These are phyloP conservation scores for Eledona agricola DNA, from an alignment of 2,888 invertebrate species.

Conservation along the genomic window DNA sequence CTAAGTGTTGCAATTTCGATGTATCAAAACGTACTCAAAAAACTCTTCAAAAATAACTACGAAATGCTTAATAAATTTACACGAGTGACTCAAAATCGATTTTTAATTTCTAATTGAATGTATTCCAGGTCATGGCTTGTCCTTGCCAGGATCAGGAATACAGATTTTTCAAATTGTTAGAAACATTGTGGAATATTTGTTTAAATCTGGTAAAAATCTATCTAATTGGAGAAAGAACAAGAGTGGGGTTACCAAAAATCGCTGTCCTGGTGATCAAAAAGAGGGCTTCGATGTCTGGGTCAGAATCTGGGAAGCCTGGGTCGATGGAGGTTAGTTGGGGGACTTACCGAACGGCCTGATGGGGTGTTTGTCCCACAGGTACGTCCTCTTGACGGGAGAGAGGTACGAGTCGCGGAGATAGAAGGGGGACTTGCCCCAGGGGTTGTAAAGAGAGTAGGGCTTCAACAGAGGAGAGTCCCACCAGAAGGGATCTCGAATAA, in stretches of 20 bases:
- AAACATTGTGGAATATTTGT: constrained; percentile 1
- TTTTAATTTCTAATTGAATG: no score
- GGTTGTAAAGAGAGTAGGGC: constrained; percentile 72
- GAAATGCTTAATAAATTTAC: background rate
- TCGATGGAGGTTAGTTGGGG: constrained; percentile 40
- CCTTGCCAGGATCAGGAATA: no score
- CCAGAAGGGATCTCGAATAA: constrained; percentile 91
- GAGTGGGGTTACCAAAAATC: constrained; percentile 39
- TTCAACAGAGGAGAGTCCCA: constrained; percentile 82
- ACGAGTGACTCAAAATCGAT: constrained; percentile 1
- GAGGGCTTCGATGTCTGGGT: constrained; percentile 24
- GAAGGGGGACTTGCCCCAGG: constrained; percentile 77
- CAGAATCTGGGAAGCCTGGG: constrained; percentile 11
- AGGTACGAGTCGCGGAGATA: constrained; percentile 88
- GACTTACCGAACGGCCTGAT: constrained; percentile 89
- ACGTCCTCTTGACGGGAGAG: constrained; percentile 90
- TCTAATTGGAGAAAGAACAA: constrained; percentile 7
- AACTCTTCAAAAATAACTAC: no score
- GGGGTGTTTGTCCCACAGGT: constrained; percentile 91
- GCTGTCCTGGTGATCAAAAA: constrained; percentile 39
- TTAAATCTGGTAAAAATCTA: constrained; percentile 1
- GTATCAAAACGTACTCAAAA: background rate
- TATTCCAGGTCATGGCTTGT: no score
- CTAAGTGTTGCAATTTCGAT: constrained; percentile 7
- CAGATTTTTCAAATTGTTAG: background rate